Evolutionary conservation across 1,140 invertebrate genomes (phyloP).

Genomic region (Eufriesea mexicana): DNA sequence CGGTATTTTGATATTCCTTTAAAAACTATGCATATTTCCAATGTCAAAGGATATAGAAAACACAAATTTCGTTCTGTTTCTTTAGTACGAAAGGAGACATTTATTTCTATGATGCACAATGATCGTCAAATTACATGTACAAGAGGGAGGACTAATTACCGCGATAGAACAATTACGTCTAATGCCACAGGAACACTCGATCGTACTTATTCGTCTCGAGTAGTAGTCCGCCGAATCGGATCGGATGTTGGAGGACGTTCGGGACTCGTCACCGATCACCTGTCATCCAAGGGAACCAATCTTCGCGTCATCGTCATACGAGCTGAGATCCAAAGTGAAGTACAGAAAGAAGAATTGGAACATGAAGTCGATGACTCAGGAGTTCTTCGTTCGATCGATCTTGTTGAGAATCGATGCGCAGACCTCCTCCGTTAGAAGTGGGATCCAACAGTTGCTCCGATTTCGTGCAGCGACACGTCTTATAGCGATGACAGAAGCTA

Average conservation of each 20-base stretch:
- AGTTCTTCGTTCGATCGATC: not conserved
- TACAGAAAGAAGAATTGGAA: not conserved
- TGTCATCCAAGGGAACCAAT: constrained; percentile 8
- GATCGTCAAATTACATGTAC: constrained; percentile 39
- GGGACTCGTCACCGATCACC: not conserved
- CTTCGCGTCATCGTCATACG: not conserved
- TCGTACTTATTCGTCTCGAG: not conserved
- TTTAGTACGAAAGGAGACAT: constrained; percentile 52
- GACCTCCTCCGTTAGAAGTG: not conserved
- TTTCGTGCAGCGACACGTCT: not conserved
- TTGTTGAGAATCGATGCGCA: not conserved
- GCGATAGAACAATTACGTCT: constrained; percentile 2
- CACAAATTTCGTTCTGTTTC: too few species aligned
- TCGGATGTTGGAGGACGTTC: not conserved
- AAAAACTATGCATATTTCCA: too few species aligned
- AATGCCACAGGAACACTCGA: constrained; percentile 8
- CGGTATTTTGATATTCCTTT: too few species aligned
- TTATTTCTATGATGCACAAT: constrained; percentile 53
- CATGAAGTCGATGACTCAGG: too few species aligned
- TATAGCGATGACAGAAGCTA: not conserved
- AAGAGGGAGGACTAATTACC: constrained; percentile 25
- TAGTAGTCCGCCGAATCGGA: not conserved
- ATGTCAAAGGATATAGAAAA: too few species aligned
- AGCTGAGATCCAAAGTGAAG: not conserved
- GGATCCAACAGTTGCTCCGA: not conserved